A percentile compares a stretch with the other conserved stretches of the same genome.
Conservation (phyloP, 2,113 vertebrate species). For the Rhynchomys soricoides region DNA sequence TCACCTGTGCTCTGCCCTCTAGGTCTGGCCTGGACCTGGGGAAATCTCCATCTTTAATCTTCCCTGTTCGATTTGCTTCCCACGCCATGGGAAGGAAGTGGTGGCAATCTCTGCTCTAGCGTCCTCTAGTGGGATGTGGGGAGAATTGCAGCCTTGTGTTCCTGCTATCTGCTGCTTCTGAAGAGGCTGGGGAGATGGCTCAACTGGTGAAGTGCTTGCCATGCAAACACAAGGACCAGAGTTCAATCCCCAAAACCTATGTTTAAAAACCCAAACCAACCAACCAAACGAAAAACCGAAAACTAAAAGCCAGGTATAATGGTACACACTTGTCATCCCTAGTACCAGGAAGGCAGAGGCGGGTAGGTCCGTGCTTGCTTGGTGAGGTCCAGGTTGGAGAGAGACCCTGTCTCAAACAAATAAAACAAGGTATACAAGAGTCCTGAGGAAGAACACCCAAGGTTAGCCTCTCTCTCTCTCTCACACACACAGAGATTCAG, state of each 20-base stretch:
- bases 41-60: background rate
- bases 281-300: background rate
- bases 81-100: accelerated
- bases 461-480: background rate
- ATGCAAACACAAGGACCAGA: background rate
- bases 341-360: background rate
- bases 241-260: background rate
- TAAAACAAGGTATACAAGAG: background rate
- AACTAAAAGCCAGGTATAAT: background rate
- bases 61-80: too few relatives aligned
- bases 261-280: background rate
- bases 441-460: background rate
- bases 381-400: background rate
- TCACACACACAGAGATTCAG: background rate
- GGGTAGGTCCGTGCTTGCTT: background rate
- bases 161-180: background rate
- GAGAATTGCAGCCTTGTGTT: background rate
- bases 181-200: background rate
- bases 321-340: background rate
- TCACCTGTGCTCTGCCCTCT: background rate
- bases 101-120: background rate
- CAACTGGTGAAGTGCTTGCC: background rate
- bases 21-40: background rate
- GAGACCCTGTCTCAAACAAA: background rate
- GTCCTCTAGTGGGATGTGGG: background rate